A percentile compares a stretch with the other conserved stretches of the same genome.
phyloP scores from a whole-genome alignment of 2,888 invertebrate species.

The Thereva nobilitata region DNA sequence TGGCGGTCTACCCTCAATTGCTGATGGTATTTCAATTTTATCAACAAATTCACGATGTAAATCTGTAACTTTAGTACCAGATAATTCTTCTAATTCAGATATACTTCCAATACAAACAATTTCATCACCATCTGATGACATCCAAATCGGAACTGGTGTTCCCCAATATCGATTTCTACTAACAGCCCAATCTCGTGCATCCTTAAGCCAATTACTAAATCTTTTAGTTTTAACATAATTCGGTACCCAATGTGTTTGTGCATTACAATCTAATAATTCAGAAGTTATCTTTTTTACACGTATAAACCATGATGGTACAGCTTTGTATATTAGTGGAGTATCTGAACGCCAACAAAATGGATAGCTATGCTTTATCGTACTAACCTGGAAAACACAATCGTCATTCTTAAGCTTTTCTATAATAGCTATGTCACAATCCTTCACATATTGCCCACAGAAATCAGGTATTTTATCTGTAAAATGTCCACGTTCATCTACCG shows the following conservation, averaged over 20 bases:
- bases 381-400: slow-evolving; percentile 72
- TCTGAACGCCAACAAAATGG: slow-evolving; percentile 98
- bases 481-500: slow-evolving; percentile 84
- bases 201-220: slow-evolving; percentile 89
- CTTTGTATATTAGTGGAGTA: slow-evolving; percentile 92
- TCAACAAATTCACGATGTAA: slow-evolving; percentile 92
- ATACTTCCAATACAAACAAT: slow-evolving; percentile 89
- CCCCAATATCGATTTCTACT: slow-evolving; percentile 97
- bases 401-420: slow-evolving; percentile 75
- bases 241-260: slow-evolving; percentile 93
- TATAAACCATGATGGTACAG: slow-evolving; percentile 97
- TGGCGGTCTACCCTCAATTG: slow-evolving; percentile 78
- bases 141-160: slow-evolving; percentile 95
- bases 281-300: slow-evolving; percentile 84
- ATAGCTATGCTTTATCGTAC: slow-evolving; percentile 85
- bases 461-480: slow-evolving; percentile 81
- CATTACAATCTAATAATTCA: slow-evolving; percentile 72
- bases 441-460: slow-evolving; percentile 85
- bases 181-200: slow-evolving; percentile 94
- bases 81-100: slow-evolving; percentile 77
- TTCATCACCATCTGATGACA: slow-evolving; percentile 85
- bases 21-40: slow-evolving; percentile 85
- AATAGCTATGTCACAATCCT: slow-evolving; percentile 93
- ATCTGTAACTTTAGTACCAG: slow-evolving; percentile 79
- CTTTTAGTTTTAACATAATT: slow-evolving; percentile 92